Evolutionary conservation across 1,140 invertebrate genomes (phyloP).

Genomic region (Ostrea denselamellosa): DNA sequence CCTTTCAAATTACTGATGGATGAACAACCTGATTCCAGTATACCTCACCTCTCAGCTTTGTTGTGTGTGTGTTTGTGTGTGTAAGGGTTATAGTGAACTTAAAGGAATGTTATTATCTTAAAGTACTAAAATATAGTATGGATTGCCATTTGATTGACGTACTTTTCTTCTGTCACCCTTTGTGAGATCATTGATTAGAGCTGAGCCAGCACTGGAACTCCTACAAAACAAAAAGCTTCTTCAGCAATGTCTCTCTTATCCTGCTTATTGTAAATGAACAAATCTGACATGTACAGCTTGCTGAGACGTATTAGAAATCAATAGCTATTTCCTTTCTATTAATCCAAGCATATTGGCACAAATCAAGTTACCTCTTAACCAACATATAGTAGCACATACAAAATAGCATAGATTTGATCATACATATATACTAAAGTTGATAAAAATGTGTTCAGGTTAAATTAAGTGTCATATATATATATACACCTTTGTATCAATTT

Average conservation of each 20-base stretch:
- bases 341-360: neutral
- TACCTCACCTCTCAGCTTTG: too few relatives aligned
- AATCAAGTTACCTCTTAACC: too few relatives aligned
- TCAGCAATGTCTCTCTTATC: neutral
- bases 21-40: too few relatives aligned
- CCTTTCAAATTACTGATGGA: too few relatives aligned
- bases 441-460: neutral
- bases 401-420: neutral
- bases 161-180: conserved; percentile 75
- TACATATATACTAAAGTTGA: too few relatives aligned
- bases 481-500: too few relatives aligned
- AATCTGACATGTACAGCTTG: neutral
- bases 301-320: neutral
- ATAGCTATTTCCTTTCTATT: neutral
- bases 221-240: conserved; percentile 62
- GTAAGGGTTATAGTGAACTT: too few relatives aligned
- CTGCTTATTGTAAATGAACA: neutral
- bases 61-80: too few relatives aligned
- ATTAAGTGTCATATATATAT: neutral
- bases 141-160: neutral
- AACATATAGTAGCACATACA: too few relatives aligned
- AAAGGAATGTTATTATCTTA: too few relatives aligned
- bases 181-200: conserved; percentile 64
- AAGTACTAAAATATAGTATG: neutral
- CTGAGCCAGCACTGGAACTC: conserved; percentile 75